Conservation (phyloP, 2,113 vertebrate genomes). For the Crotalus viridis region DNA sequence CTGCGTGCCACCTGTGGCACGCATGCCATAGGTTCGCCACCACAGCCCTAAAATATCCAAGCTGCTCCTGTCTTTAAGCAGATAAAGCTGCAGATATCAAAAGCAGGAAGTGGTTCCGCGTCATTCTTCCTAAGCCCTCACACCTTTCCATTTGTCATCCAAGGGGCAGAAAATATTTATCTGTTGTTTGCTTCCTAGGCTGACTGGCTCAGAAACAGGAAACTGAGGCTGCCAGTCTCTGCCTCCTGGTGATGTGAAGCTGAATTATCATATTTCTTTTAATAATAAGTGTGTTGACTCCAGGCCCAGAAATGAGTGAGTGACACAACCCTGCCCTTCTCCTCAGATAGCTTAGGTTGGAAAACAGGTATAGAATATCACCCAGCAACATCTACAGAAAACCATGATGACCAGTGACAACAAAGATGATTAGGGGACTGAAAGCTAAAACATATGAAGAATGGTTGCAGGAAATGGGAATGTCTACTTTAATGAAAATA, state of each 20-base stretch:
- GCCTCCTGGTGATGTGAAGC: not conserved
- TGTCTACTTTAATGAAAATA: no score
- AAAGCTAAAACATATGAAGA: no score
- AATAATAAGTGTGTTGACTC: not conserved
- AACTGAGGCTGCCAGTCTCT: not conserved
- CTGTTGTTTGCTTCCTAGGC: not conserved
- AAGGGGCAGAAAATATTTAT: not conserved
- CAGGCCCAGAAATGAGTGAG: not conserved
- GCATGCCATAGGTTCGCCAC: no score
- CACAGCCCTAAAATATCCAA: not conserved
- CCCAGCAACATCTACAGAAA: not conserved
- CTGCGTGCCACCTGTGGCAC: no score
- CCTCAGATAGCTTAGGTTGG: not conserved
- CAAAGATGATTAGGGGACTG: no score
- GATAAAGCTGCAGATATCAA: not conserved
- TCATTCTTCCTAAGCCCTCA: not conserved
- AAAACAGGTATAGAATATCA: not conserved
- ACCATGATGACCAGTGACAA: not conserved
- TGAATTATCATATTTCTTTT: not conserved
- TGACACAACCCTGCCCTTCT: not conserved
- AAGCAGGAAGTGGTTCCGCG: not conserved
- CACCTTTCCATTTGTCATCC: not conserved
- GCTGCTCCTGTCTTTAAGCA: not conserved
- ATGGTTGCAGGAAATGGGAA: no score
- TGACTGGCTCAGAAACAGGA: not conserved